Base-by-base conservation (phyloP, 2,797 vertebrate species). In the Numenius phaeopus region DNA sequence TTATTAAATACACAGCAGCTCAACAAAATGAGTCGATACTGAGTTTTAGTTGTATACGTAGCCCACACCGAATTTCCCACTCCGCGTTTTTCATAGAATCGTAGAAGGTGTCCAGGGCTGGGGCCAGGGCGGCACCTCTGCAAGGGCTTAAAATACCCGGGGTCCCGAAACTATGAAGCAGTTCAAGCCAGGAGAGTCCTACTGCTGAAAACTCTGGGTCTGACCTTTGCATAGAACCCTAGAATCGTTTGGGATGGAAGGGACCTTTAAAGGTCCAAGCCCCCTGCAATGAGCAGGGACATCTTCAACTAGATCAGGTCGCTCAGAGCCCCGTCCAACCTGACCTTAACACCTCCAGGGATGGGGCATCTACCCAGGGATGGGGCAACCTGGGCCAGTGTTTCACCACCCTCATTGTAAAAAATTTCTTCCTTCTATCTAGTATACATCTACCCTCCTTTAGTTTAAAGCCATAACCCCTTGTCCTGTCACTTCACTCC, bases 1-100 rank as follows among this genome's bases (percentile, higher is more conserved):
- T 2, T 2, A 8, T 1, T 14, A 3, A 20, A 32, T 3, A 23
- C 4, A 0, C 20, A 0, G 59, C 0, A 11, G 57, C 27, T 44
- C 29, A 2, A 4, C 58, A 2, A 15, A 67, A 22, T 5, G 1
- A 7, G 39, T 2, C 29, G 1, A 2, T 30, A 2, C 5, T 32
- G 20, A 7, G 21, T 4, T 55, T 50, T 5, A 6, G 14, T 2
- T 5, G 23, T 7, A 0, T 8, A 5, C 19, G 42, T 13, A 22
- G 18, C 66, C 46, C 14, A 1, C 71, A 1, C 5, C 6, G 5
- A 32, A 11, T 13, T 10, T 10, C 27, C 52, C 20, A 0, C 4
- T 2, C 21, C 9, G 39, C 8, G 0, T 37, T 75, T 66, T 14
- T 24, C 65, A 2, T 9, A 14, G 26, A 29, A 40, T 5, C 27